Evolutionary conservation across 2,113 vertebrate species (phyloP), one percentile per base, ranked within the genome.

Genomic region (Lates calcarifer): DNA sequence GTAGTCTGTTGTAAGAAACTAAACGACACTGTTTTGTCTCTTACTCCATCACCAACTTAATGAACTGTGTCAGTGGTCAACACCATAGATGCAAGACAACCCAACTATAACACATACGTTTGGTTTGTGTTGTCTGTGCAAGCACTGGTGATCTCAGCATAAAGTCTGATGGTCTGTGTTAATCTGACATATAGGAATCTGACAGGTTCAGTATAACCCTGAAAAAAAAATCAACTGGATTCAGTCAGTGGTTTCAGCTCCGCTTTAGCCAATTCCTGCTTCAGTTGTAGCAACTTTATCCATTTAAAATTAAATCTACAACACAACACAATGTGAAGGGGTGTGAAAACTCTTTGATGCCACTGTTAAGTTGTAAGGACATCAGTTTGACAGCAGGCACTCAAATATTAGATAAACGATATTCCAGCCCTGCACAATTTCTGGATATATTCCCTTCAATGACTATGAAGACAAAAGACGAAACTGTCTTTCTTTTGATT

Each of bases 11-110:
- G 8, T 3, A n/a, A 33, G n/a, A 49, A 53, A 64, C 8, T 51
- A 24, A 55, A 60, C 66, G 29, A 41, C 41, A 10, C 24, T 10
- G 28, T n/a, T 65, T 28, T 74, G 35, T 0, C 31, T 22, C 0
- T 24, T 0, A 74, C 57, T 82, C 60, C 60, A 76, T 70, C 68
- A 58, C 28, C 5, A n/a, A 43, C 58, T 39, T 58, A 81, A 77
- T 68, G 57, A 73, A 41, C 18, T 24, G 66, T 17, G n/a, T 43
- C 64, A 69, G 7, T 1, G 9, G 20, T 53, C 9, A 17, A 49
- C 67, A 31, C 35, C n/a, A 41, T 9, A n/a, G 47, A 49, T 0
- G 22, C 56, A 39, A 55, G 49, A 35, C 26, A 18, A 68, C 33
- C 43, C 43, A 18, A n/a, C 29, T 13, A n/a, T 18, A 29, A 79